A percentile compares a stretch with the other conserved stretches of the same genome.
Evolutionary conservation across 2,113 vertebrate species (phyloP).

Genomic region (Mustela lutreola): DNA sequence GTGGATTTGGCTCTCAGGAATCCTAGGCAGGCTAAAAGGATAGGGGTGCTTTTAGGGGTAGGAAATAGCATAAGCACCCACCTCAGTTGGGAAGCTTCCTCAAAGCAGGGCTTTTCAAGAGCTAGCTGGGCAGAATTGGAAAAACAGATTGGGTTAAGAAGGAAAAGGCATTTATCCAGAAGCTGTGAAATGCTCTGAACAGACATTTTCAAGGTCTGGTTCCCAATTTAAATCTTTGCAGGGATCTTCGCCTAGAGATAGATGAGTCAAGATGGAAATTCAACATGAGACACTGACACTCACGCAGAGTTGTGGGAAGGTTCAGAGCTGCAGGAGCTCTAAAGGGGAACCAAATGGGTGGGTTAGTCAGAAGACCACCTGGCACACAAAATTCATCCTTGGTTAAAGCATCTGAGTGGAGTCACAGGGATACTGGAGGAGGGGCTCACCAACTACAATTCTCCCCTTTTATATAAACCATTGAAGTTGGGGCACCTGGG

Average conservation of each 20-base stretch:
- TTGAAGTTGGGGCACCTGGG: background rate
- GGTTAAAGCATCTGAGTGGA: slow-evolving; percentile 34
- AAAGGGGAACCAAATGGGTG: slow-evolving; percentile 67
- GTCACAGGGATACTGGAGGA: slow-evolving; percentile 16
- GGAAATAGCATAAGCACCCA: slow-evolving; percentile 58
- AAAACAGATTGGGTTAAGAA: slow-evolving; percentile 81
- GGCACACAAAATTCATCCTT: slow-evolving; percentile 48
- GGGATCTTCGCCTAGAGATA: slow-evolving; percentile 81
- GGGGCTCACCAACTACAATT: background rate
- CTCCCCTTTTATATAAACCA: background rate
- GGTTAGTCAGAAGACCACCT: slow-evolving; percentile 78
- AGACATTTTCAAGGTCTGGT: slow-evolving; percentile 81
- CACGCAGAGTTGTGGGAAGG: slow-evolving; percentile 76
- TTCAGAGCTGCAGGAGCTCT: slow-evolving; percentile 68
- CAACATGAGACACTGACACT: slow-evolving; percentile 77
- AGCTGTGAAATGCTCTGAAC: slow-evolving; percentile 77
- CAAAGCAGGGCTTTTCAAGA: slow-evolving; percentile 66
- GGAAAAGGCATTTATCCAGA: slow-evolving; percentile 77
- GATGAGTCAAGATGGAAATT: slow-evolving; percentile 83
- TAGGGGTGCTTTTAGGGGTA: slow-evolving; percentile 40
- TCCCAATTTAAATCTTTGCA: slow-evolving; percentile 82
- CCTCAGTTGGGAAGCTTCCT: slow-evolving; percentile 61
- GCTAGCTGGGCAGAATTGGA: slow-evolving; percentile 46
- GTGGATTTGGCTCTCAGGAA: slow-evolving; percentile 12
- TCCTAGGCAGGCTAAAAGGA: slow-evolving; percentile 6